Evolutionary conservation across 2,888 invertebrate genomes (phyloP).

Genomic region (Lycophotia porphyrea): DNA sequence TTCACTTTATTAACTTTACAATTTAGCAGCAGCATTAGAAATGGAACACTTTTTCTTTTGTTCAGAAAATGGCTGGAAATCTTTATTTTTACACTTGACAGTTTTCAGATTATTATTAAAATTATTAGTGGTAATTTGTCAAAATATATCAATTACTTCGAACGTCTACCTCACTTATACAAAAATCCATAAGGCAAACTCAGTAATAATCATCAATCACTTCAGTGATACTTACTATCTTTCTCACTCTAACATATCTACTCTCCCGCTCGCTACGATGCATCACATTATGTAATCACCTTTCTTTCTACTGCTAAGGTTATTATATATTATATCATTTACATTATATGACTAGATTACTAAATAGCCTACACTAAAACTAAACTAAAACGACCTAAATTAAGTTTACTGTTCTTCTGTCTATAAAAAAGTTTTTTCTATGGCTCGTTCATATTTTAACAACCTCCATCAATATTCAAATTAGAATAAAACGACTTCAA

Average conservation of each 20-base stretch:
- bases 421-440: conserved; percentile 35
- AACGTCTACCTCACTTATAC: conserved; percentile 66
- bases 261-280: conserved; percentile 71
- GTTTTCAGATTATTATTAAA: conserved; percentile 7
- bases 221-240: conserved; percentile 50
- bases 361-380: conserved; percentile 65
- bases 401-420: conserved; percentile 32
- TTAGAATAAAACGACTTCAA: conserved; percentile 46
- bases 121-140: conserved; percentile 48
- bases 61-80: not conserved
- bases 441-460: conserved; percentile 35
- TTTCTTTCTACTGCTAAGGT: conserved; percentile 79
- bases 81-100: not conserved
- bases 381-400: conserved; percentile 58
- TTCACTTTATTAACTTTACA: not conserved
- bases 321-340: conserved; percentile 68
- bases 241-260: conserved; percentile 64
- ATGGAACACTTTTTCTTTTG: not conserved
- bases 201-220: conserved; percentile 64
- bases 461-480: conserved; percentile 32
- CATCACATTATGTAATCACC: conserved; percentile 84
- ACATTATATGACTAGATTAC: conserved; percentile 69
- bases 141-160: conserved; percentile 44
- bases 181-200: conserved; percentile 75
- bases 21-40: not conserved